These are phyloP conservation scores for Arenaria interpres DNA, from an alignment of 2,113 vertebrate species.

Conservation along the genomic window DNA sequence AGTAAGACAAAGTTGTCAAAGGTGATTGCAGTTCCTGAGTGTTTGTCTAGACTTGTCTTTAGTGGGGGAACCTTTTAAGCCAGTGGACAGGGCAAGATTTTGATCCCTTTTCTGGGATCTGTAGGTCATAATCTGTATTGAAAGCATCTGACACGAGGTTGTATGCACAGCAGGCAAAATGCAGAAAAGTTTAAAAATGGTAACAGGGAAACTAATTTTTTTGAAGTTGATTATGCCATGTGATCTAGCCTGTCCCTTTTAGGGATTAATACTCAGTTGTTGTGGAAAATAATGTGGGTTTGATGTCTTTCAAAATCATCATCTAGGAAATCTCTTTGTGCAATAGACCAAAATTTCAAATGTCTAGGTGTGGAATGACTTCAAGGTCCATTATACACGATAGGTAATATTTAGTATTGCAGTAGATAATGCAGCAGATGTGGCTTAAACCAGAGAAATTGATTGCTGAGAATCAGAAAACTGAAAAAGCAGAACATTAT, in stretches of 20 bases:
- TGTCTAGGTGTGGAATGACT: background rate
- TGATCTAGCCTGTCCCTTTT: background rate
- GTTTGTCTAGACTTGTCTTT: background rate
- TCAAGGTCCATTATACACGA: background rate
- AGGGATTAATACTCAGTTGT: background rate
- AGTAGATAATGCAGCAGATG: background rate
- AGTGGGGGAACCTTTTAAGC: background rate
- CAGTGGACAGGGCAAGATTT: background rate
- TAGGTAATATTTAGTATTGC: background rate
- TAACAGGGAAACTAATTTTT: background rate
- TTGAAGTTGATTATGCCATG: background rate
- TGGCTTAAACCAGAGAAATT: background rate
- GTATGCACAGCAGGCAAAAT: background rate
- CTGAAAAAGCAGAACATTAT: background rate
- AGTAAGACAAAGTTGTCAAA: background rate
- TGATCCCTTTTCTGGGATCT: background rate
- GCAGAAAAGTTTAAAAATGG: background rate
- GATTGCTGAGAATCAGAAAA: background rate
- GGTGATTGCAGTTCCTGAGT: background rate
- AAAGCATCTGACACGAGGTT: background rate
- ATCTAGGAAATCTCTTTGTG: background rate
- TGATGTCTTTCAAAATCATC: background rate
- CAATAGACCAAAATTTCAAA: background rate
- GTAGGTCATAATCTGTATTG: background rate
- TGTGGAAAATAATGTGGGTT: background rate